Evolutionary conservation across 53 echinoderm and acorn worm species (phyloP).

Genomic region (Apostichopus leukothele): DNA sequence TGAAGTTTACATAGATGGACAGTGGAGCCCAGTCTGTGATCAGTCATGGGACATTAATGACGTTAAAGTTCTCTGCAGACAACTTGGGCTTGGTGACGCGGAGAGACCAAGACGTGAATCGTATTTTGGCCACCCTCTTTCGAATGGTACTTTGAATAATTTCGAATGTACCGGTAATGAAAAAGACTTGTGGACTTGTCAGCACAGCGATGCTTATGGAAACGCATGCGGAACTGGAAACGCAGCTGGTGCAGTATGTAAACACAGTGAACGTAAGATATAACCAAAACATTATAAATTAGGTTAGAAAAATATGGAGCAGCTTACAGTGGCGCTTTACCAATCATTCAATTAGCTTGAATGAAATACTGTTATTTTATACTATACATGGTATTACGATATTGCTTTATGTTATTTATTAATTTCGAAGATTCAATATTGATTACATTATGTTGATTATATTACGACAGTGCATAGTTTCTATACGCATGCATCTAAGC

Average conservation of each 20-base stretch:
- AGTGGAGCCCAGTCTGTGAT: conserved; percentile 18
- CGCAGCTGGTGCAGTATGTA: background rate
- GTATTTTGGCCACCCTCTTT: background rate
- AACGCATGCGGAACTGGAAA: background rate
- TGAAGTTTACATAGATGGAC: conserved; percentile 8
- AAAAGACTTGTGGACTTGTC: background rate
- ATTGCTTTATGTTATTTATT: no score
- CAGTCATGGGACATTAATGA: conserved; percentile 15
- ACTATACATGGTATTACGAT: no score
- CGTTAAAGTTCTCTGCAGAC: background rate
- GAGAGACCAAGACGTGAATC: background rate
- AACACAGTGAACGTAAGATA: background rate
- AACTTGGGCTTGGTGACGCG: background rate
- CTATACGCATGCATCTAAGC: no score
- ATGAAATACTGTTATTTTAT: no score
- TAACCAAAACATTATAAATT: background rate
- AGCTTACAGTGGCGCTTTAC: no score
- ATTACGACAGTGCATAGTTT: no score
- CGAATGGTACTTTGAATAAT: background rate
- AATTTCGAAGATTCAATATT: no score
- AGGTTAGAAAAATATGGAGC: no score
- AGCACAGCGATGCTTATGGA: background rate
- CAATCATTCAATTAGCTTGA: no score
- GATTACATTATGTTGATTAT: no score
- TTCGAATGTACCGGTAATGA: background rate